phyloP scores from a whole-genome alignment of 2,888 invertebrate species.

The Aphidoletes aphidimyza region DNA sequence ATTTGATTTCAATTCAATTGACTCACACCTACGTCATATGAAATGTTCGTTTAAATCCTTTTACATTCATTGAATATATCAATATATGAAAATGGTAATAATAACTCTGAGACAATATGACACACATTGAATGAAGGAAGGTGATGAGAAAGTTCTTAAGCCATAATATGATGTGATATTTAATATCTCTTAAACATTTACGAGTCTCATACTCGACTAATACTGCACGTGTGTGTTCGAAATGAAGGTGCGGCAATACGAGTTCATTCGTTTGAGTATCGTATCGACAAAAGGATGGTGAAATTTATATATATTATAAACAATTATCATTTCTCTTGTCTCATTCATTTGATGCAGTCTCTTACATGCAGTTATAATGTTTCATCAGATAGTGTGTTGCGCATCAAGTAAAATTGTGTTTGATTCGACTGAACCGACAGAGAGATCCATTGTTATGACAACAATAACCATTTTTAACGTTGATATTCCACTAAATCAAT shows the following conservation, averaged over 20 bases:
- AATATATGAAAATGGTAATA: neutral
- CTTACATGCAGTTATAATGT: too few relatives aligned
- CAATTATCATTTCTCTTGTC: neutral
- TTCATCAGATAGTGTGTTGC: too few relatives aligned
- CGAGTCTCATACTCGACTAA: neutral
- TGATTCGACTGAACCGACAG: neutral
- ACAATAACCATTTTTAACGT: slow-evolving; percentile 16
- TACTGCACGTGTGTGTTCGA: neutral
- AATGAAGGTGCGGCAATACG: neutral
- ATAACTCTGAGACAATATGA: neutral
- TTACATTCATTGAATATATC: neutral
- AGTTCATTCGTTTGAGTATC: neutral
- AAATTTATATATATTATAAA: neutral
- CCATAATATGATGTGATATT: neutral
- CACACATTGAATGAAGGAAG: slow-evolving; percentile 17
- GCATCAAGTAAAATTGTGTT: too few relatives aligned
- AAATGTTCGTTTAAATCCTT: neutral
- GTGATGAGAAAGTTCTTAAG: neutral
- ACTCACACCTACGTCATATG: too few relatives aligned
- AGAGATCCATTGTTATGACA: neutral
- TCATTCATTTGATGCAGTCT: neutral
- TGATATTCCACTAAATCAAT: neutral
- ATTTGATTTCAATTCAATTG: too few relatives aligned
- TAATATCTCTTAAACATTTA: neutral
- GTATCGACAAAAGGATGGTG: neutral